Conservation (phyloP, 2,113 vertebrate species). For the Leptodactylus fuscus region DNA sequence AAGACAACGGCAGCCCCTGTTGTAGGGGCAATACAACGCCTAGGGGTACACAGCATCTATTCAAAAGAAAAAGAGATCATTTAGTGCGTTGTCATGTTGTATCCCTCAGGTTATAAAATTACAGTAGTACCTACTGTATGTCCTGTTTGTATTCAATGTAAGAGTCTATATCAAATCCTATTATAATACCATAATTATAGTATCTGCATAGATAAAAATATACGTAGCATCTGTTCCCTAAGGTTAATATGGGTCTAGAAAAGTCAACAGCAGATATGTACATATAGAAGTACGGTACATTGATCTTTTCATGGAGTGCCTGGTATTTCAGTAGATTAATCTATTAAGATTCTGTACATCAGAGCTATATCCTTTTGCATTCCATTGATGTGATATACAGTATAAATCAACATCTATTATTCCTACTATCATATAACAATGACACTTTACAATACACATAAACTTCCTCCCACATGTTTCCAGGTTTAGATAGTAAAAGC, state of each 20-base stretch:
- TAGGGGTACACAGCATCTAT: background rate
- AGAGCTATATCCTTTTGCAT: constrained; percentile 13
- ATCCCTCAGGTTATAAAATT: no score
- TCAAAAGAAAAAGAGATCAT: background rate
- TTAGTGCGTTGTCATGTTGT: no score
- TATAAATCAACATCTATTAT: background rate
- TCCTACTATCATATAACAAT: constrained; percentile 10
- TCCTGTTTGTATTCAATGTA: background rate
- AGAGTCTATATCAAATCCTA: background rate
- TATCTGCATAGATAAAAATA: background rate
- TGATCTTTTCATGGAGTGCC: constrained; percentile 9
- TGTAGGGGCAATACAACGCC: background rate
- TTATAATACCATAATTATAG: background rate
- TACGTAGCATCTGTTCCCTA: background rate
- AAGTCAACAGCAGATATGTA: constrained; percentile 1
- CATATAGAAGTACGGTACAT: background rate
- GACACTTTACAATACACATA: background rate
- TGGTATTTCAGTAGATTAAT: background rate
- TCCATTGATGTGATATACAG: background rate
- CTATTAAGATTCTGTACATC: constrained; percentile 19
- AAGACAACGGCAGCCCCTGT: background rate
- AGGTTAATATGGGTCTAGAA: background rate
- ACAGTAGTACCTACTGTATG: no score
- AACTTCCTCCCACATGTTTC: background rate
- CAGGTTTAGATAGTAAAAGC: background rate